Evolutionary conservation across 2,888 invertebrate species (phyloP).

Genomic region (Lasioglossum morio): DNA sequence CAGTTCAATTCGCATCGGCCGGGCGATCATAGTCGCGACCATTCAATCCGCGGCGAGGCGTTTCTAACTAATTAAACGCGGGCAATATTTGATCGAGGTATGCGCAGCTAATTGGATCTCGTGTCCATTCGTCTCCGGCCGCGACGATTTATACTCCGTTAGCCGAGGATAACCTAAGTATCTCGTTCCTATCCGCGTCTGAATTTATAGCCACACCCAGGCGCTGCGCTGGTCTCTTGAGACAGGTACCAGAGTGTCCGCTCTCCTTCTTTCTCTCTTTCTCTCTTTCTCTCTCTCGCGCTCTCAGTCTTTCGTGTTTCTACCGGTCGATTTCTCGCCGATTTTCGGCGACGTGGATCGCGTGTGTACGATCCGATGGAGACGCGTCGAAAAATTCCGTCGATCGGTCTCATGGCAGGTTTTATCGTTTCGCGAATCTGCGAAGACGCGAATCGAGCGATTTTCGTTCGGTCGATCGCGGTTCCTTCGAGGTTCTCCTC

Average conservation of each 20-base stretch:
- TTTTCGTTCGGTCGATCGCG: slow-evolving; percentile 23
- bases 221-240: slow-evolving; percentile 37
- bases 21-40: background rate
- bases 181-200: slow-evolving; percentile 52
- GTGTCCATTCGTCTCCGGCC: slow-evolving; percentile 42
- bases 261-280: background rate
- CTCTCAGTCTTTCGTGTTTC: background rate
- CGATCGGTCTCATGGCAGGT: background rate
- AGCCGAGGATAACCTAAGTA: slow-evolving; percentile 54
- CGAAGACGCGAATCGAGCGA: slow-evolving; percentile 20
- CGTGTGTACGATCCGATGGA: background rate
- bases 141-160: slow-evolving; percentile 50
- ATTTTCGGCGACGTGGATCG: slow-evolving; percentile 21
- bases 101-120: slow-evolving; percentile 55
- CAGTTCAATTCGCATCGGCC: background rate
- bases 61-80: slow-evolving; percentile 46
- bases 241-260: slow-evolving; percentile 46
- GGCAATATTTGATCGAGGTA: slow-evolving; percentile 52
- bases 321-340: slow-evolving; percentile 10
- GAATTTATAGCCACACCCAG: slow-evolving; percentile 64
- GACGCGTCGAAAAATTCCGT: background rate
- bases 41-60: slow-evolving; percentile 26
- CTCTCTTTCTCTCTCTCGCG: too few relatives aligned
- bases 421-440: slow-evolving; percentile 22
- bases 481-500: background rate